Evolutionary conservation across 2,888 invertebrate species (phyloP), one percentile per base, ranked within the genome.

Genomic region (Tholera decimalis): DNA sequence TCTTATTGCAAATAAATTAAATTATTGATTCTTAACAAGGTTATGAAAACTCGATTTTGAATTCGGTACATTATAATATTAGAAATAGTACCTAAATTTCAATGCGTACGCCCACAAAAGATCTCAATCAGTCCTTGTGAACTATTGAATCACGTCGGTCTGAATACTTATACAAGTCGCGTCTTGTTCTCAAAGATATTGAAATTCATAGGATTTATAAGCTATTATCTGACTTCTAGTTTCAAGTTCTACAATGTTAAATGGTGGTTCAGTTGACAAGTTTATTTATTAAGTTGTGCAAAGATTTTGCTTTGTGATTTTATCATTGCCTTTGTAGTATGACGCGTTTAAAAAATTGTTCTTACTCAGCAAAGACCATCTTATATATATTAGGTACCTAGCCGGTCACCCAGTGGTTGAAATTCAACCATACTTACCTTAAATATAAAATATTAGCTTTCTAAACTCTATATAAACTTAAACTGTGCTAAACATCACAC

Each of bases 131-230:
- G 26, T 44, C 20, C 26, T 18, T 9, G 44, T 22, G 24, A 73
- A 67, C 46, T 55, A 60, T 46, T 56, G 71, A 59, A 47, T 37
- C 67, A 53, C 11, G 44, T 58, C 24, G 18, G 26, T 22, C 18
- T 64, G 37, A 72, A 56, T 51, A 39, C 55, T 46, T 51, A 20
- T 9, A 26, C 2, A 57, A 70, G 43, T 54, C 30, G 43, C n/a
- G 18, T 28, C 33, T 56, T 55, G 58, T 53, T 69, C 50, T 44
- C 62, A 54, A 49, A 65, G 50, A 62, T 59, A 60, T 66, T 65
- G 60, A 70, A 73, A 73, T 66, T 62, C 60, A 60, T 67, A 62
- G 56, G 22, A 60, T 62, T 63, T 53, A 56, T 44, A 69, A 73
- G 63, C 68, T 78, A 66, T 66, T 73, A 72, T 43, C 46, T 24